phyloP scores from a whole-genome alignment of 2,888 invertebrate genomes.

The Plebejus melissa region DNA sequence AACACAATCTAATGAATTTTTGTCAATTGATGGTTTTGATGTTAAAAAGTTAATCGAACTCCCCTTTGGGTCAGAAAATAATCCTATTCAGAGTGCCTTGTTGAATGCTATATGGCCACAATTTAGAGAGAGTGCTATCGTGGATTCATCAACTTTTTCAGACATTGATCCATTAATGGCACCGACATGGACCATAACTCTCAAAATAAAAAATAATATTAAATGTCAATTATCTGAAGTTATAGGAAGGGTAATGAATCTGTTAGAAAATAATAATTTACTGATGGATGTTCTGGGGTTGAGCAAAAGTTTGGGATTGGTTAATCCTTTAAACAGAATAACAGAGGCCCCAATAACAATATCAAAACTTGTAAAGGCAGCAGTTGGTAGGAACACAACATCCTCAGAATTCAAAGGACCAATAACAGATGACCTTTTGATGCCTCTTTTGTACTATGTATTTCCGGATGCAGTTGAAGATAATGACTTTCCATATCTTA shows the following conservation, averaged over 20 bases:
- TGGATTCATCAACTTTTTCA: slow-evolving; percentile 92
- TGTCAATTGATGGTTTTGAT: slow-evolving; percentile 72
- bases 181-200: slow-evolving; percentile 87
- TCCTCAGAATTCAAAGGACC: slow-evolving; percentile 85
- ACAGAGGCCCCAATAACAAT: slow-evolving; percentile 88
- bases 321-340: slow-evolving; percentile 83
- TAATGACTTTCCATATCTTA: slow-evolving; percentile 74
- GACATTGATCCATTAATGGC: slow-evolving; percentile 91
- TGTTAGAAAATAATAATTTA: slow-evolving; percentile 76
- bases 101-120: slow-evolving; percentile 92
- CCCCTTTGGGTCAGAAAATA: slow-evolving; percentile 91
- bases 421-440: slow-evolving; percentile 85
- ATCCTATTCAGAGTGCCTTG: slow-evolving; percentile 88
- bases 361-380: slow-evolving; percentile 76
- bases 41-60: slow-evolving; percentile 74
- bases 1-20: slow-evolving; percentile 63
- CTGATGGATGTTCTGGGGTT: slow-evolving; percentile 71
- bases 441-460: slow-evolving; percentile 88
- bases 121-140: slow-evolving; percentile 89
- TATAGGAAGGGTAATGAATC: slow-evolving; percentile 83
- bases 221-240: slow-evolving; percentile 88
- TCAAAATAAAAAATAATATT: slow-evolving; percentile 83
- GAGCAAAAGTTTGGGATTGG: slow-evolving; percentile 67
- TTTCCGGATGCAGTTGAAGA: slow-evolving; percentile 92
- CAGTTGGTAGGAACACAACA: slow-evolving; percentile 70